These are phyloP conservation scores for Tachysurus fulvidraco DNA, from an alignment of 2,113 vertebrate genomes.

Conservation along the genomic window DNA sequence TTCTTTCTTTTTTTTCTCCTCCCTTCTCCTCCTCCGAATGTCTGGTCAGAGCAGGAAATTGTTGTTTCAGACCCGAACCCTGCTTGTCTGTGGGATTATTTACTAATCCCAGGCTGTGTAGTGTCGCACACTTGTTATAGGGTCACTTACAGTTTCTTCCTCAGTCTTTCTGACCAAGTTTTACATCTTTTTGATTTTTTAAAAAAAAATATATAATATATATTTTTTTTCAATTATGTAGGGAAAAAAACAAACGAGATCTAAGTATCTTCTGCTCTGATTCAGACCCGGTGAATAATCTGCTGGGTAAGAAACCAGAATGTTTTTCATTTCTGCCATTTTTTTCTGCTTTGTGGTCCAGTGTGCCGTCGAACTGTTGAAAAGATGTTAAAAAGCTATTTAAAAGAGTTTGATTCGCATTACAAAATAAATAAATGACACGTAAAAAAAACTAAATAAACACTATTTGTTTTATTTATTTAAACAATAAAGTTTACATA, in stretches of 20 bases:
- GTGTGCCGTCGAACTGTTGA: not conserved
- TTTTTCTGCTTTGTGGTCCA: not conserved
- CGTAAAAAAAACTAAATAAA: too few species aligned
- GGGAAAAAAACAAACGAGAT: too few species aligned
- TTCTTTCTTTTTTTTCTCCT: too few species aligned
- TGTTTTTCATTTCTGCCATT: not conserved
- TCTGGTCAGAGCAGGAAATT: not conserved
- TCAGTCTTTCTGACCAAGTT: not conserved
- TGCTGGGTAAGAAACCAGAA: not conserved
- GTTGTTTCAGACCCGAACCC: not conserved
- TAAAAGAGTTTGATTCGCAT: too few species aligned
- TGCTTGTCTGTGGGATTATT: not conserved
- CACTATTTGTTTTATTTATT: not conserved
- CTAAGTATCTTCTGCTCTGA: not conserved
- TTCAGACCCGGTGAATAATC: not conserved
- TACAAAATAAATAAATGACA: too few species aligned
- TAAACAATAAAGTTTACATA: not conserved
- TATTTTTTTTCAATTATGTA: not conserved
- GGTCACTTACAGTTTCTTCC: not conserved
- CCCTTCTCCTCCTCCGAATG: not conserved
- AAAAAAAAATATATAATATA: too few species aligned
- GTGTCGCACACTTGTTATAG: not conserved
- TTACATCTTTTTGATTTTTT: too few species aligned
- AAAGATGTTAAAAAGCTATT: not conserved
- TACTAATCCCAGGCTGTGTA: not conserved